Evolutionary conservation across 2,113 vertebrate species (phyloP), one percentile per base, ranked within the genome.

Genomic region (Hippocampus guttulatus): DNA sequence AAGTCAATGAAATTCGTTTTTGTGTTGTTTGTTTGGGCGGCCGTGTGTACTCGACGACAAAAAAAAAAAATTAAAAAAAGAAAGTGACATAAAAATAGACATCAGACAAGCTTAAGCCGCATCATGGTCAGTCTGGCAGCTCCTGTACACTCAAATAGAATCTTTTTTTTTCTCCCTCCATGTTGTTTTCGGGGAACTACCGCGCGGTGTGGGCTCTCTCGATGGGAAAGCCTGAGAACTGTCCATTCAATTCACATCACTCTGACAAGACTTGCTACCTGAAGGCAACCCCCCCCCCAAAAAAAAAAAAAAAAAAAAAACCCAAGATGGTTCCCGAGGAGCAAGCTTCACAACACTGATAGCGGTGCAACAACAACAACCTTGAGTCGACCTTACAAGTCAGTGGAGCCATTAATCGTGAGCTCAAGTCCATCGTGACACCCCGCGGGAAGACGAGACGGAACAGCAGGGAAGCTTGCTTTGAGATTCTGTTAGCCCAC

Each of bases 331-430:
- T 25, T 1, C 27, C 9, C 9, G 45, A 66, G 51, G 3, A 67
- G 54, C 64, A 38, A 21, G 47, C 8, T 47, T 75, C 55, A 67
- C 55, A 69, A 62, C n/a, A 51, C 3, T 4, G 18, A 65, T 69
- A 33, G 15, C 12, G 16, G 25, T 64, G 38, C 25, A 14, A 30
- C 11, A 62, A 62, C 25, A 14, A 30, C 41, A 75, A 70, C 75
- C 70, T 64, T 76, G 70, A 74, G 27, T 57, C 51, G 68, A 70
- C 41, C 25, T 60, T 64, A 65, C 52, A 10, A 33, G 41, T 73
- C 64, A 73, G 21, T 40, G n/a, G 18, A 23, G 27, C 25, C 58
- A 67, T 57, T 64, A 69, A 33, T 62, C 47, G 71, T 74, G 65
- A 74, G 51, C 25, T 54, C 10, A 5, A 2, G 54, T 62, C 74